Evolutionary conservation across 92 coral and sea anemone species (phyloP).

Genomic region (Porites cylindrica): DNA sequence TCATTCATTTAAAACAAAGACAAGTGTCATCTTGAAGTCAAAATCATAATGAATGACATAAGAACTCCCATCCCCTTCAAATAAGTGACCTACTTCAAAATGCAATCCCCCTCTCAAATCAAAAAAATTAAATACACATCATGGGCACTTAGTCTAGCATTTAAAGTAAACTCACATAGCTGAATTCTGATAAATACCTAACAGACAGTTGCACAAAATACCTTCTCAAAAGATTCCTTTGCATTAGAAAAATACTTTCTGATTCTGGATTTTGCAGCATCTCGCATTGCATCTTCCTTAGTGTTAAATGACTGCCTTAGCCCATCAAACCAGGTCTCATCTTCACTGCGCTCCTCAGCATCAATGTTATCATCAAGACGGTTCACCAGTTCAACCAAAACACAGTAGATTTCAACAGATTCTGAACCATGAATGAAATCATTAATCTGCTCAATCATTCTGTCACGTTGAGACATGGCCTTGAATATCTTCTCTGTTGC

Average conservation of each 20-base stretch:
- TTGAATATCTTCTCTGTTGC: conserved; percentile 85
- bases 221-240: conserved; percentile 87
- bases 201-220: neutral
- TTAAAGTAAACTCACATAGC: no score
- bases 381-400: conserved; percentile 83
- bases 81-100: no score
- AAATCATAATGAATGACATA: no score
- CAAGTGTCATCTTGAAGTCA: no score
- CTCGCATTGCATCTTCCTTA: conserved; percentile 81
- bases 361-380: conserved; percentile 84
- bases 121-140: no score
- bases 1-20: no score
- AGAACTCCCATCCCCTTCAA: no score
- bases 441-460: conserved; percentile 66
- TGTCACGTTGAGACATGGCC: conserved; percentile 71
- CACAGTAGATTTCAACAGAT: conserved; percentile 76
- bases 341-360: conserved; percentile 86
- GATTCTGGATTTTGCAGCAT: conserved; percentile 82
- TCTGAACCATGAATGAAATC: conserved; percentile 71
- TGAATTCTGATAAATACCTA: no score
- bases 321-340: conserved; percentile 92
- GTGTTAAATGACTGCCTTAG: conserved; percentile 71
- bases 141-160: no score
- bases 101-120: no score
- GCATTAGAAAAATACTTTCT: conserved; percentile 84